Evolutionary conservation across 2,888 invertebrate genomes (phyloP), one percentile per base, ranked within the genome.

Genomic region (Athalia rosae): DNA sequence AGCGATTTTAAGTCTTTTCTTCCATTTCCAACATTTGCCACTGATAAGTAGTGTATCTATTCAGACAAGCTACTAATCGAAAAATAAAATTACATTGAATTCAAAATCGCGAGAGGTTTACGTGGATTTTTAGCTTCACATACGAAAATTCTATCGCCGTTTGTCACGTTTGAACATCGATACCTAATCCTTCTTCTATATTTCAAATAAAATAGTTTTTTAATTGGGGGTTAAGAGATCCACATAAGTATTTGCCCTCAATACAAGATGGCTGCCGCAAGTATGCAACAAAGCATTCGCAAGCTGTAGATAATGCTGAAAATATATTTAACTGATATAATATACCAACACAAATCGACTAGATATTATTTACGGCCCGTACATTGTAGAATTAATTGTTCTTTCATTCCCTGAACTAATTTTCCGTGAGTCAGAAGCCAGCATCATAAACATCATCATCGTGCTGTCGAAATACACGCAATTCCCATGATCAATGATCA

Each of bases 251-350:
- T 61, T 71, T 74, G 74, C 74, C 74, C 74, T 74, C 61, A 74
- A 74, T 48, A 74, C 74, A 74, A 74, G 61, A 74, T 74, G 74
- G 74, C 74, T 59, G 74, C 8, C 61, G 61, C 11, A 62, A 71
- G 71, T 74, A 61, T 74, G 62, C 61, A 71, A 74, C 74, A 74
- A 74, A 74, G 74, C 74, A 74, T 61, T 74, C 48, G 74, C 62
- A 74, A 74, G 71, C 48, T 74, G 48, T 48, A 48, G 62, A 74
- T 74, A 74, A 61, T 74, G 61, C 45, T 61, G 53, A 62, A 43
- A 48, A 6, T 45, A 13, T 45, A 9, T 67, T 28, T 28, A 28
- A 28, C 28, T 28, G 28, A 28, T 28, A 28, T 28, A 28, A 28
- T 28, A 2, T 28, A 28, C 28, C 1, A 28, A 28, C 28, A 28